Conservation (phyloP, 2,113 vertebrate genomes). For the Dipodomys merriami region DNA sequence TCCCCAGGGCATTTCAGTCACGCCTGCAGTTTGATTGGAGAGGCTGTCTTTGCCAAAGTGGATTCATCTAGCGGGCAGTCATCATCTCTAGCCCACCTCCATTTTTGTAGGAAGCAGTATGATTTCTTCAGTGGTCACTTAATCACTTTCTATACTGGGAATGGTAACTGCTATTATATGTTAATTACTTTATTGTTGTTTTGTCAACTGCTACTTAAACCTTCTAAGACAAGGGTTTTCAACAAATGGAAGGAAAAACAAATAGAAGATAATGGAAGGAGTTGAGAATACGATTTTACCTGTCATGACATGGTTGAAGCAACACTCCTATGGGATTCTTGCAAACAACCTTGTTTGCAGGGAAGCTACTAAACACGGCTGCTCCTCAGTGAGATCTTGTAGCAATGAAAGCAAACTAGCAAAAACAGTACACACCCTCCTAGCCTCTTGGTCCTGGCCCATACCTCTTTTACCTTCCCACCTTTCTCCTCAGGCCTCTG, state of each 20-base stretch:
- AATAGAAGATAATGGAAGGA: background rate
- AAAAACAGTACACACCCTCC: background rate
- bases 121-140: background rate
- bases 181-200: no score
- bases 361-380: rapidly evolving
- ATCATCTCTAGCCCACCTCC: background rate
- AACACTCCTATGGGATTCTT: background rate
- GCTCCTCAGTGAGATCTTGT: rapidly evolving
- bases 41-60: background rate
- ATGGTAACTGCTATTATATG: no score
- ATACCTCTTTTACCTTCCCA: background rate
- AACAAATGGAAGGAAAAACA: background rate
- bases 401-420: background rate
- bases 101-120: background rate
- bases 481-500: background rate
- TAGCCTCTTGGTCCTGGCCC: background rate
- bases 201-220: no score
- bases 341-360: background rate
- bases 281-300: background rate
- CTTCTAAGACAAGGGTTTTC: background rate
- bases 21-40: background rate
- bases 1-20: background rate
- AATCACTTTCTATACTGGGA: background rate
- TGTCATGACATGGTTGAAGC: background rate
- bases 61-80: background rate